Conservation (phyloP, 2,888 invertebrate genomes). For the Macrophya annulata region DNA sequence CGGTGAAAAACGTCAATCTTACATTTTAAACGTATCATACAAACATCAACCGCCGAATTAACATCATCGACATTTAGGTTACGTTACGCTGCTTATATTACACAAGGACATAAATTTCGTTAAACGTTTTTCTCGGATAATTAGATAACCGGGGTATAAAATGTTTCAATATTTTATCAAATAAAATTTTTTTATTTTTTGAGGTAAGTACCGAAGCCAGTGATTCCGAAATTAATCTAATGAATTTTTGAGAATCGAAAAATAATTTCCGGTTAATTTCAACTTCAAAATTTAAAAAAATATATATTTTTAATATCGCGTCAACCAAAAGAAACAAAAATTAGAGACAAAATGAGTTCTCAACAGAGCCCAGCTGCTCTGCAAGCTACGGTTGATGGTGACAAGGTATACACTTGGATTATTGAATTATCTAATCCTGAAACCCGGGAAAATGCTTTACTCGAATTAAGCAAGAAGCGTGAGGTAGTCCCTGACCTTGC, state of each 20-base stretch:
- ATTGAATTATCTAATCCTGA: conserved; percentile 95
- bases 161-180: not conserved
- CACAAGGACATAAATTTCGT: conserved; percentile 4
- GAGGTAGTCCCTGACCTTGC: conserved; percentile 97
- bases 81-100: not conserved
- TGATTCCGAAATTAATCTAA: not conserved
- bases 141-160: not conserved
- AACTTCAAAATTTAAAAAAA: not conserved
- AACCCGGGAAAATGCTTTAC: conserved; percentile 97
- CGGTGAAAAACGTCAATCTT: not conserved
- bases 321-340: not conserved
- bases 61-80: conserved; percentile 13
- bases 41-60: not conserved
- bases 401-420: conserved; percentile 96
- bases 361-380: conserved; percentile 90
- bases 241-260: not conserved
- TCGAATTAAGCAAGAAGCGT: conserved; percentile 94
- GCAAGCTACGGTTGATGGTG: conserved; percentile 89
- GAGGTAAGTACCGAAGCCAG: not conserved
- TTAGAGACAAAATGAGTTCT: conserved; percentile 83
- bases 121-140: not conserved
- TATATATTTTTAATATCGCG: not conserved
- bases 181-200: not conserved
- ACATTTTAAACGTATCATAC: not conserved
- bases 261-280: not conserved